Conservation (phyloP, 1,140 invertebrate species). For the Pemphigus obesinymphae region DNA sequence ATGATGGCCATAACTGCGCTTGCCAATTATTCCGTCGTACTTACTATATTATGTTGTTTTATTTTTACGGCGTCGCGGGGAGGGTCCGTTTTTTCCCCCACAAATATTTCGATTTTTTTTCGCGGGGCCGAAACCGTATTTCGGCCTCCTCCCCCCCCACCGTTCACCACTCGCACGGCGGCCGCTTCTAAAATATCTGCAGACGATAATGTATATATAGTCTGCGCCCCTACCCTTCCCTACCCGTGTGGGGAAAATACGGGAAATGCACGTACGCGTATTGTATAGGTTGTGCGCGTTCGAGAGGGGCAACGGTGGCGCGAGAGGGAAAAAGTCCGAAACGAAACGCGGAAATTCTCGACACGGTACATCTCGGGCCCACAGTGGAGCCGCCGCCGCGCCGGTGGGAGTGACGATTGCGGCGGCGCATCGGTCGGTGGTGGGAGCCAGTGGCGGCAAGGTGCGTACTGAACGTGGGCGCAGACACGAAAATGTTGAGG, state of each 20-base stretch:
- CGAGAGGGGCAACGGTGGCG: background rate
- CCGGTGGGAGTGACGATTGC: background rate
- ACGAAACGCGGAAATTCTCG: background rate
- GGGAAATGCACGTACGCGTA: too few species aligned
- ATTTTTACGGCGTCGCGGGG: background rate
- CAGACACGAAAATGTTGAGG: constrained; percentile 42
- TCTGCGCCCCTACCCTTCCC: too few species aligned
- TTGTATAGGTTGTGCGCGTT: too few species aligned
- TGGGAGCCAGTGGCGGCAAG: constrained; percentile 9
- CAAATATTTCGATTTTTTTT: background rate
- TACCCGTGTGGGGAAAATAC: too few species aligned
- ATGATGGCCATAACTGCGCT: constrained; percentile 15
- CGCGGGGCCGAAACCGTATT: too few species aligned
- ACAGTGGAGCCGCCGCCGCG: background rate
- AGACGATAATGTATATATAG: too few species aligned
- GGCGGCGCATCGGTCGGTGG: background rate
- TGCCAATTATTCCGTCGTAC: constrained; percentile 11
- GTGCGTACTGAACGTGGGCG: constrained; percentile 41
- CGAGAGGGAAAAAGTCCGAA: background rate
- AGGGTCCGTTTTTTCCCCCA: background rate
- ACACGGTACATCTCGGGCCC: background rate
- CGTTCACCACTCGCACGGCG: too few species aligned
- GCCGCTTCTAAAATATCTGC: too few species aligned
- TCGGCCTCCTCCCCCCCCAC: background rate
- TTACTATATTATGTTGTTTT: background rate